These are phyloP conservation scores for Mechanitis mazaeus DNA, from an alignment of 2,888 invertebrate species.

Conservation along the genomic window DNA sequence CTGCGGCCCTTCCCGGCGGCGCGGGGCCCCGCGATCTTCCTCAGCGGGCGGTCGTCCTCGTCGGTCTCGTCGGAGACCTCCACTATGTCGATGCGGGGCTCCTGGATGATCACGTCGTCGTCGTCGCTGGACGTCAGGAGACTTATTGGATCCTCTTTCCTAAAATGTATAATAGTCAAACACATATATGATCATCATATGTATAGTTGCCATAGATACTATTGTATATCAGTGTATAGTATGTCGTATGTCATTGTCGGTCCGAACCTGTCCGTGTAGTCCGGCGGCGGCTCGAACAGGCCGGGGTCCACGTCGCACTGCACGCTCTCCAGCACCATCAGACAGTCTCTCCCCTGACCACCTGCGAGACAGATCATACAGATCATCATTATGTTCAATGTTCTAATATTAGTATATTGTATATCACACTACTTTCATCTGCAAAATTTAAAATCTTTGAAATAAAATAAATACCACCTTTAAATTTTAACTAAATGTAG, in stretches of 20 bases:
- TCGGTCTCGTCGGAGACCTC: constrained; percentile 62
- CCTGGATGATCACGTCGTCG: constrained; percentile 62
- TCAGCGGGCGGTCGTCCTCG: constrained; percentile 60
- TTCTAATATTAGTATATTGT: no score
- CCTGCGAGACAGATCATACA: background rate
- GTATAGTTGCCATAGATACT: no score
- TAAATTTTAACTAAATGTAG: no score
- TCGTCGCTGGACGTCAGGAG: constrained; percentile 65
- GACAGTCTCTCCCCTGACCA: constrained; percentile 43
- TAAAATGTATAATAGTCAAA: constrained; percentile 25
- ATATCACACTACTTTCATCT: no score
- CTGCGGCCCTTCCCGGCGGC: background rate
- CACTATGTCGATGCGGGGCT: constrained; percentile 60
- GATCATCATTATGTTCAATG: no score
- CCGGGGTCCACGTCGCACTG: constrained; percentile 60
- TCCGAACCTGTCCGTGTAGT: constrained; percentile 1
- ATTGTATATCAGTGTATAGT: no score
- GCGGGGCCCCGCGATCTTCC: constrained; percentile 38
- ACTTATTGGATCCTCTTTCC: constrained; percentile 53
- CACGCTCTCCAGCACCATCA: constrained; percentile 62
- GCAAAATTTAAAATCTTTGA: no score
- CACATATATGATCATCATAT: no score
- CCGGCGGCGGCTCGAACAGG: constrained; percentile 27
- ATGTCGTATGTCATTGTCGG: background rate
- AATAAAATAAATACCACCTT: no score